Base-by-base conservation (phyloP, 1,140 invertebrate genomes). In the Zaprionus inermis region DNA sequence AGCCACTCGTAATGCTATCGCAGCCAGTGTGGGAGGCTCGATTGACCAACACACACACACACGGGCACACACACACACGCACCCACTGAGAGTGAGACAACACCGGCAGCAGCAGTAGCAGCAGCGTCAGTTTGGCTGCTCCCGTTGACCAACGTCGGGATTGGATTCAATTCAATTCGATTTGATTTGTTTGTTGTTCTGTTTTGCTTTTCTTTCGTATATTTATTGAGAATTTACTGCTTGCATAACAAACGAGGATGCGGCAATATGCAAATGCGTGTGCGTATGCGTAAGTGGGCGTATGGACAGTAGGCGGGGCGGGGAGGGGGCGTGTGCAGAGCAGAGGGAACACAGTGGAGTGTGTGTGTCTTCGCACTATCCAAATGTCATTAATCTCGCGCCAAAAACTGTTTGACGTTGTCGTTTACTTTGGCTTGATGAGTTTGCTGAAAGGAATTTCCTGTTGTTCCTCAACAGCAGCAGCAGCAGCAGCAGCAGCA, bases 171-270 rank as follows among this genome's bases (percentile, higher is more conserved):
- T 28, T 28, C 46, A 55, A 32, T 32, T 58, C 60, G 69, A 67
- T 76, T 70, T 68, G 71, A 83, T 80, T 89, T 89, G 83, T 76
- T 88, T 83, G 83, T 88, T 88, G 80, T 80, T 89, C 71, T 56
- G 79, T 84, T 89, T 88, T 89, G 80, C 78, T 89, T 71, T 56
- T 83, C 80, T 89, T 10, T 78, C 80, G 84, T 84, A 88, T 88
- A 89, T 88, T 88, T 88, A 88, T 88, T 88, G 85, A 89, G 89
- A 88, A 89, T 88, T 89, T 88, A 89, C 84, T 88, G 84, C 84
- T 84, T 89, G 83, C 77, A 81, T 86, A 88, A 82, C 83, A 88
- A 86, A 79, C 82, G 80, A 82, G 67, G 68, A 71, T 18, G 55
- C 10, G 24, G 24, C 24, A 28, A 79, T 78, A 76, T 76, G 74